Percentiles rank a stretch among this genome's conserved stretches.
Evolutionary conservation across 2,888 invertebrate genomes (phyloP).

Genomic region (Quadroppia sp.): DNA sequence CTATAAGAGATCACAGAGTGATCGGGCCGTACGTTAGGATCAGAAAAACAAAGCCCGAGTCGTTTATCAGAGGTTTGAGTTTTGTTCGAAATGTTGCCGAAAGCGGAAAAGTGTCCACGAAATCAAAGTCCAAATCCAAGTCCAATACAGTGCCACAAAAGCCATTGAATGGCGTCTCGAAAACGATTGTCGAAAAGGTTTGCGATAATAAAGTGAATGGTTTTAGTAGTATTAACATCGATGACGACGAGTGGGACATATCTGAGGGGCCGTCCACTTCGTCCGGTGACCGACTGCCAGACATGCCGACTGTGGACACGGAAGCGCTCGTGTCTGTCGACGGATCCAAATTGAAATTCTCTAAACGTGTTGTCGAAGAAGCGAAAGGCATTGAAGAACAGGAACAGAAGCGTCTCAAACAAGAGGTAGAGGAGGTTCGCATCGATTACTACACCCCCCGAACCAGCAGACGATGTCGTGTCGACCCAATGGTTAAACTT

Average conservation of each 20-base stretch:
- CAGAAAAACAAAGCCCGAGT: neutral
- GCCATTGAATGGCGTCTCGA: neutral
- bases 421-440: neutral
- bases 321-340: conserved; percentile 8
- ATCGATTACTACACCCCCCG: neutral
- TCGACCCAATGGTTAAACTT: conserved; percentile 23
- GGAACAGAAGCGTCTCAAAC: neutral
- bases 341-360: conserved; percentile 4
- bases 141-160: neutral
- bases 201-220: neutral
- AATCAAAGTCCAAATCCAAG: conserved; percentile 11
- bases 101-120: neutral
- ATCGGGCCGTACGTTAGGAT: conserved; percentile 11
- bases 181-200: neutral
- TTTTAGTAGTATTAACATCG: neutral
- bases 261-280: neutral
- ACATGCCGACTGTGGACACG: neutral
- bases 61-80: neutral
- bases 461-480: neutral
- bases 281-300: neutral
- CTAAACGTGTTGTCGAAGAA: neutral
- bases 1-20: neutral
- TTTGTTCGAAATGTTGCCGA: conserved; percentile 2
- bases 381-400: neutral
- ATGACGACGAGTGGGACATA: conserved; percentile 17